These are phyloP conservation scores for Burhinus oedicnemus DNA, from an alignment of 2,113 vertebrate genomes.

Conservation along the genomic window DNA sequence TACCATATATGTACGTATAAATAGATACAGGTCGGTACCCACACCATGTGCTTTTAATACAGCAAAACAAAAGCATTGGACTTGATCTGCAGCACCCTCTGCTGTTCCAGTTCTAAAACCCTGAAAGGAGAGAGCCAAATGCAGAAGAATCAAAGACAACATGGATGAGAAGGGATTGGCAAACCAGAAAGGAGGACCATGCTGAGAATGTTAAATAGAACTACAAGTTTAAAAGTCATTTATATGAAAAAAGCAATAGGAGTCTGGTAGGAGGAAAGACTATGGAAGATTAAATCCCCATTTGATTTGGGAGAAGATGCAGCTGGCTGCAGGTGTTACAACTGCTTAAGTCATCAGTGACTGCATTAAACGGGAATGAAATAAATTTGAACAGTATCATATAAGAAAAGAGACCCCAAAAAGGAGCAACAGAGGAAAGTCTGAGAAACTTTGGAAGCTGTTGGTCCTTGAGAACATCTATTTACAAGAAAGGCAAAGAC, in stretches of 20 bases:
- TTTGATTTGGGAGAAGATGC: neutral
- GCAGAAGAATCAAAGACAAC: neutral
- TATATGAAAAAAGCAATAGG: neutral
- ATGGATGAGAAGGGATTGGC: neutral
- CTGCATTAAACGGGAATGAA: neutral
- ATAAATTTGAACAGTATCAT: neutral
- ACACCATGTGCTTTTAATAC: accelerated
- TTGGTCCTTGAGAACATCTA: neutral
- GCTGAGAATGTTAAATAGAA: neutral
- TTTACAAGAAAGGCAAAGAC: neutral
- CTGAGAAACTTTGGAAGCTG: neutral
- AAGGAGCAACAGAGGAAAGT: neutral
- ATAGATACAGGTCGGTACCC: neutral
- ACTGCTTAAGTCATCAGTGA: neutral
- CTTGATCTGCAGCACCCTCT: conserved; percentile 21
- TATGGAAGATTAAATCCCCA: neutral
- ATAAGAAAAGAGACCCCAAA: neutral
- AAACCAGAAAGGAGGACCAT: neutral
- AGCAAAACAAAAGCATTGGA: neutral
- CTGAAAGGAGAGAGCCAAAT: neutral
- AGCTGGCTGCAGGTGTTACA: neutral
- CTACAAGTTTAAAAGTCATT: neutral
- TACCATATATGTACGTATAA: neutral
- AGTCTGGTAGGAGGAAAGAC: neutral
- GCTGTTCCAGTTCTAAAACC: neutral